phyloP scores from a whole-genome alignment of 2,888 invertebrate species.

The Julus scandinavius region DNA sequence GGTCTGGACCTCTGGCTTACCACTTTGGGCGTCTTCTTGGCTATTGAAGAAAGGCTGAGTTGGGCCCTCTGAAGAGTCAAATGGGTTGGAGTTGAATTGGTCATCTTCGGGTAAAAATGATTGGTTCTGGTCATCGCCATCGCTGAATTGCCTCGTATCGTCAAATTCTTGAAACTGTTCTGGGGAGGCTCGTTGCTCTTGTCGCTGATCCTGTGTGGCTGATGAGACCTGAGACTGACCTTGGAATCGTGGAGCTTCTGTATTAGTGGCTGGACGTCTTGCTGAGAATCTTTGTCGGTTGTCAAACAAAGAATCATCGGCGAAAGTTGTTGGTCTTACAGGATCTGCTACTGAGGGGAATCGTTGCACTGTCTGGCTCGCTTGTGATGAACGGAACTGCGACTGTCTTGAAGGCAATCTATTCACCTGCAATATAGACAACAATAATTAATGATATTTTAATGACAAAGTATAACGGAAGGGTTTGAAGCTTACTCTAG shows the following conservation, averaged over 20 bases:
- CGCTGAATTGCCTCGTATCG: slow-evolving; percentile 31
- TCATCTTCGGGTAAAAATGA: background rate
- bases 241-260: background rate
- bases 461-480: too few species aligned
- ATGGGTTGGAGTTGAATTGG: background rate
- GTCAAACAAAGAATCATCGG: slow-evolving; percentile 17
- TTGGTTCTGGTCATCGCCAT: background rate
- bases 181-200: background rate
- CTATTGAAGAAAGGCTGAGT: background rate
- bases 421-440: background rate
- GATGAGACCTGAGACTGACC: background rate
- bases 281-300: background rate
- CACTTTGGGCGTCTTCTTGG: background rate
- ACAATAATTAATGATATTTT: too few species aligned
- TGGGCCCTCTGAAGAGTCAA: slow-evolving; percentile 42
- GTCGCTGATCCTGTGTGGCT: background rate
- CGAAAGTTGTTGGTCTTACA: slow-evolving; percentile 20
- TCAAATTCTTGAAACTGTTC: background rate
- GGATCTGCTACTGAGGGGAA: background rate
- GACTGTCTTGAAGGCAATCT: slow-evolving; percentile 36
- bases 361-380: slow-evolving; percentile 7
- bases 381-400: slow-evolving; percentile 45
- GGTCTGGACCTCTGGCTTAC: background rate
- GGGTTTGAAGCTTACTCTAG: too few species aligned
- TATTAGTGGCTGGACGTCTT: slow-evolving; percentile 2